Evolutionary conservation across 2,888 invertebrate species (phyloP).

Genomic region (Tachina grossa): DNA sequence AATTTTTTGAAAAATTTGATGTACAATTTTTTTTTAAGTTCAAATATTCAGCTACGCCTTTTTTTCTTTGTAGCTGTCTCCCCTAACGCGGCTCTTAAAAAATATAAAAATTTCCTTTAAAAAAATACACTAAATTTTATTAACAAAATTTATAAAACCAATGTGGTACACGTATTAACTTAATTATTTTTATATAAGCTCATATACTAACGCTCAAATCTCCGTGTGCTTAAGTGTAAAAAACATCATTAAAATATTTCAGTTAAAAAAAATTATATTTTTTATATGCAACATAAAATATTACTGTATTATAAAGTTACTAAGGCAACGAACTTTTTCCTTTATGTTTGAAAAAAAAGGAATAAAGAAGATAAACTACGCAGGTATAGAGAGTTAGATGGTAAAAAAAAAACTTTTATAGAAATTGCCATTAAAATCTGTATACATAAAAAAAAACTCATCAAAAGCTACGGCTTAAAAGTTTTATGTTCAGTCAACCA

Average conservation of each 20-base stretch:
- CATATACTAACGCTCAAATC: too few species aligned
- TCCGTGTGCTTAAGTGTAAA: background rate
- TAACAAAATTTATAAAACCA: background rate
- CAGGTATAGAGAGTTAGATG: conserved; percentile 28
- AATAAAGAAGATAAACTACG: conserved; percentile 30
- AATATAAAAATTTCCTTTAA: too few species aligned
- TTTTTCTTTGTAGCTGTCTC: too few species aligned
- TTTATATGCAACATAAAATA: conserved; percentile 60
- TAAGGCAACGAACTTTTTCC: conserved; percentile 67
- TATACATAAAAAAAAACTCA: conserved; percentile 53
- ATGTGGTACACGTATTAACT: background rate
- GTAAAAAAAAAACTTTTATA: conserved; percentile 17
- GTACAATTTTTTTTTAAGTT: too few species aligned
- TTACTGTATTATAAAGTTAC: conserved; percentile 58
- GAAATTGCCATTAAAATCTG: conserved; percentile 63
- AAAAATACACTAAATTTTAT: too few species aligned
- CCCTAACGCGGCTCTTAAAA: too few species aligned
- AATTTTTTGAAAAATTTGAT: too few species aligned
- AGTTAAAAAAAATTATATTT: background rate
- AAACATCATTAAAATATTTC: conserved; percentile 19
- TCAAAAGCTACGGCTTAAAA: conserved; percentile 71
- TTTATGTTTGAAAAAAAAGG: conserved; percentile 7
- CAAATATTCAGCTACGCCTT: too few species aligned
- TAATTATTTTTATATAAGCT: background rate
- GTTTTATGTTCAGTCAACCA: conserved; percentile 71